Evolutionary conservation across 1,140 invertebrate species (phyloP), one percentile per base, ranked within the genome.

Genomic region (Protaetia brevitarsis): DNA sequence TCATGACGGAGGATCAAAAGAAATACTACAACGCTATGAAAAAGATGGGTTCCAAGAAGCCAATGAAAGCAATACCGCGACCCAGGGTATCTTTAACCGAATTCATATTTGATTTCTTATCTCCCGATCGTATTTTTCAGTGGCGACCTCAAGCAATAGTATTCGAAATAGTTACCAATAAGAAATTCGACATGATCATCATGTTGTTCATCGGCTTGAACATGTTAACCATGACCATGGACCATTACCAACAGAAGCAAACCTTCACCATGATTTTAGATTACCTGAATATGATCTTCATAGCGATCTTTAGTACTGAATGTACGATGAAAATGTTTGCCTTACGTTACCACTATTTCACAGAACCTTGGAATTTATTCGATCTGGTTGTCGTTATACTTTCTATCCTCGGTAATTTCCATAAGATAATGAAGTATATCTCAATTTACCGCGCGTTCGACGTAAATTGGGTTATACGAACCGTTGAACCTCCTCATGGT

Each of bases 21-120:
- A 99, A 98, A 83, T 99, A 99, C 82, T 99, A 98, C 84, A 97
- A 97, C 81, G 96, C 96, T 63, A 99, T 99, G 97, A 99, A 99
- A 82, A 97, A 98, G 83, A 98, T 99, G 95, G 94, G 95, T 71
- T 95, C 92, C 31, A 98, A 98, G 80, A 96, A 97, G 82, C 97
- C 96, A 36, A 85, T 97, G 76, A 99, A 99, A 86, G 95, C 96
- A 67, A 97, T 96, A 79, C 96, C 96, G 71, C 89, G 95, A 80
- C 96, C 97, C 72, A 94, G 89, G 86, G 94, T 96, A 85, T 85
- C 78, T 78, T 56, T 31, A 60, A 34, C 16, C 27, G 27, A 27
- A 7, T 61, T 68, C 51, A 16, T 64, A 41, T 34, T 5, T 45
- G 36, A 73, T 72, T 64, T 71, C 72, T 65, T 74, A 72, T 68